phyloP scores from a whole-genome alignment of 2,888 invertebrate species.

The Lagria hirta region DNA sequence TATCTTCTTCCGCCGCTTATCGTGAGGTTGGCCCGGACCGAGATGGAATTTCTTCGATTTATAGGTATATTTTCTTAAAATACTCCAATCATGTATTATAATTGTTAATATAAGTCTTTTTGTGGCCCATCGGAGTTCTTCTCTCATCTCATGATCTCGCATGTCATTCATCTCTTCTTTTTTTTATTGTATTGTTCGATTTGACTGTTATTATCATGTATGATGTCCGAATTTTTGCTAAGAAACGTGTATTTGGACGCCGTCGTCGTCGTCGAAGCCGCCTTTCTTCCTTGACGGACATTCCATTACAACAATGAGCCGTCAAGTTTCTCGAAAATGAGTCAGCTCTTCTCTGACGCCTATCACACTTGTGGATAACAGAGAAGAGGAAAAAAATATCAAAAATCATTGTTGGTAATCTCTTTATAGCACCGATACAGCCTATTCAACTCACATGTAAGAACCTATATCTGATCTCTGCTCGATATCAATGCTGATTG shows the following conservation, averaged over 20 bases:
- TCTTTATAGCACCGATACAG: conserved; percentile 29
- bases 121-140: conserved; percentile 36
- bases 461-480: conserved; percentile 13
- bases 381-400: conserved; percentile 17
- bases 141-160: conserved; percentile 20
- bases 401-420: conserved; percentile 29
- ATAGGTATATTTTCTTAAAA: conserved; percentile 48
- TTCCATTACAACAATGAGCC: conserved; percentile 19
- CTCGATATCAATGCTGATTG: conserved; percentile 18
- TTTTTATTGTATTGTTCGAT: conserved; percentile 35
- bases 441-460: conserved; percentile 23
- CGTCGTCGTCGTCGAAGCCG: conserved; percentile 18
- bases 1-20: conserved; percentile 12
- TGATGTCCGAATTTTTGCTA: conserved; percentile 1
- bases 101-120: conserved; percentile 46
- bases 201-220: conserved; percentile 3
- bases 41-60: conserved; percentile 39
- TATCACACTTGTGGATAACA: conserved; percentile 16
- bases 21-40: conserved; percentile 15
- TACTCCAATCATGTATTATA: conserved; percentile 50
- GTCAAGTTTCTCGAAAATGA: conserved; percentile 13
- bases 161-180: conserved; percentile 38
- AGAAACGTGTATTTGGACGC: not conserved
- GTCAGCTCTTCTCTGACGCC: conserved; percentile 25
- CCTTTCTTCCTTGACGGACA: conserved; percentile 13